Evolutionary conservation across 1,140 invertebrate species (phyloP).

Genomic region (Orchestia grillus): DNA sequence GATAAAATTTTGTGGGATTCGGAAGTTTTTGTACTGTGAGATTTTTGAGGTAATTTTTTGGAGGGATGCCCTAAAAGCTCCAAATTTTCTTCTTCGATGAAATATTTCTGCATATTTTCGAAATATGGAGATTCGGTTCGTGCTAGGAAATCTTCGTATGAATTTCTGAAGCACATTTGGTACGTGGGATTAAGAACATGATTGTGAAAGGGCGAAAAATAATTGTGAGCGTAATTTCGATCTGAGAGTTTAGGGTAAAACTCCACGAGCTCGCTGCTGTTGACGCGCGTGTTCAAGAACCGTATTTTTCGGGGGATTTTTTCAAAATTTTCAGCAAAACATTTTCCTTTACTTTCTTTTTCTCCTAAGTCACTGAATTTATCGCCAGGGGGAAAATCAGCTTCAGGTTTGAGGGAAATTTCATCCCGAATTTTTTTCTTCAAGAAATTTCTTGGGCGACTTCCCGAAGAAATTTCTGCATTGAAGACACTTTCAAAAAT

Average conservation of each 20-base stretch:
- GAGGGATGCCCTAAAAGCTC: neutral
- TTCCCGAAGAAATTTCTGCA: neutral
- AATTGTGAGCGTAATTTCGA: neutral
- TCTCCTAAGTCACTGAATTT: too few relatives aligned
- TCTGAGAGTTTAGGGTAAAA: slow-evolving; percentile 10
- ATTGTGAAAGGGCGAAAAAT: neutral
- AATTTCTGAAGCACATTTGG: neutral
- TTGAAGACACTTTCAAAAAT: neutral
- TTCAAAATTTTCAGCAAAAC: neutral
- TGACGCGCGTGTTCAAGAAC: neutral
- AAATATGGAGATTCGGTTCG: neutral
- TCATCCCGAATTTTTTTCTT: neutral
- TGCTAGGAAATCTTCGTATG: neutral
- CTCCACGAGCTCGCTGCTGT: neutral
- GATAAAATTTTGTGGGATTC: neutral
- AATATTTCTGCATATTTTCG: neutral
- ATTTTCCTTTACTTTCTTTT: neutral
- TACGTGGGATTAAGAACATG: neutral
- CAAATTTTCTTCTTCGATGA: neutral
- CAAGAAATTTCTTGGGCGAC: neutral
- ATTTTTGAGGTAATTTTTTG: neutral
- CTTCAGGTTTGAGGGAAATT: neutral
- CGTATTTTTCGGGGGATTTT: neutral
- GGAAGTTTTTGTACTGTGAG: neutral
- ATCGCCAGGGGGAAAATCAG: too few relatives aligned